Conservation (phyloP, 2,113 vertebrate species). For the Probosciger aterrimus region DNA sequence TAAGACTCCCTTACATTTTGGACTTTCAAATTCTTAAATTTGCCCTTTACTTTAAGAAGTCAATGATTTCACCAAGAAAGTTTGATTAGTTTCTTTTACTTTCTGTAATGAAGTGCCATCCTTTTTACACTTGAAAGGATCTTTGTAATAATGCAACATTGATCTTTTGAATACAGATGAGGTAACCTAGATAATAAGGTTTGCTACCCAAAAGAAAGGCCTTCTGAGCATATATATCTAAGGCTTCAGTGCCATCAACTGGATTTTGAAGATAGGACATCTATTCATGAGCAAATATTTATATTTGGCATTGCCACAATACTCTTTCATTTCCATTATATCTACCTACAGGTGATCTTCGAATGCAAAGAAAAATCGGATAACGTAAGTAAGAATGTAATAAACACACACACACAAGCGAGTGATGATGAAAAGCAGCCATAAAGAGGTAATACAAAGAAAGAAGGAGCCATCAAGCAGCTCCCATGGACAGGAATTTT, state of each 20-base stretch:
- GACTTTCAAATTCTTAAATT: conserved; percentile 83
- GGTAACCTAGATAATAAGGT: conserved; percentile 85
- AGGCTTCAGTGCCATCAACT: conserved; percentile 78
- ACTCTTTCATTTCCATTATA: neutral
- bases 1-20: conserved; percentile 64
- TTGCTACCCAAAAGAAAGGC: conserved; percentile 60
- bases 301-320: neutral
- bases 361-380: neutral
- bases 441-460: neutral
- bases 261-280: conserved; percentile 56
- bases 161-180: conserved; percentile 89
- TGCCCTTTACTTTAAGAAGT: conserved; percentile 87
- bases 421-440: neutral
- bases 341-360: neutral
- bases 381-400: neutral
- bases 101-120: conserved; percentile 88
- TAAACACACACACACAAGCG: neutral
- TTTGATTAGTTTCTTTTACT: conserved; percentile 89
- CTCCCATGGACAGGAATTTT: neutral
- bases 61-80: conserved; percentile 86
- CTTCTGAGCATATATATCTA: neutral
- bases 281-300: neutral
- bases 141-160: conserved; percentile 88
- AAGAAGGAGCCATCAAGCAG: neutral
- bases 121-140: conserved; percentile 89